phyloP scores from a whole-genome alignment of 2,888 invertebrate species.

The Gerris lacustris region DNA sequence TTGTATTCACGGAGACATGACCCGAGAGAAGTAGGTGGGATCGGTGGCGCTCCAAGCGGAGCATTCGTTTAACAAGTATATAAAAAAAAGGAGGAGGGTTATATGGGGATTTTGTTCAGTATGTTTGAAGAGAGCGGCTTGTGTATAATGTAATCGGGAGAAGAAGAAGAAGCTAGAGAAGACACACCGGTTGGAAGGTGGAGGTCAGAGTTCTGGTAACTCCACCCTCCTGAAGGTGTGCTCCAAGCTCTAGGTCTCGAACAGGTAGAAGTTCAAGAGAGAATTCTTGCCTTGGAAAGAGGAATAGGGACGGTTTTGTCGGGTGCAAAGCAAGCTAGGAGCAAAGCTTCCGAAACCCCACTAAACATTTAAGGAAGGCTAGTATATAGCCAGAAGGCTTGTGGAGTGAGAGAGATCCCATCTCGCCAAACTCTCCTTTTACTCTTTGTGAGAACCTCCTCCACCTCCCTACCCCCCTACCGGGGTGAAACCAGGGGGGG shows the following conservation, averaged over 20 bases:
- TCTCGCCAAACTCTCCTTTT: not conserved
- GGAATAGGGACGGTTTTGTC: not conserved
- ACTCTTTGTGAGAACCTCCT: not conserved
- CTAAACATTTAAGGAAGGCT: not conserved
- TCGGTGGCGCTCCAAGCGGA: not conserved
- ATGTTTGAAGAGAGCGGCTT: no score
- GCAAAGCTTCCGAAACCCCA: not conserved
- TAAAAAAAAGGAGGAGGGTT: not conserved
- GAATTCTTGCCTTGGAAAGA: not conserved
- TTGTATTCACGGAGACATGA: no score
- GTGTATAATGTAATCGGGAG: no score
- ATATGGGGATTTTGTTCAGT: no score
- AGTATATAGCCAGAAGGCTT: not conserved
- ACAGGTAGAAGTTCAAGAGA: not conserved
- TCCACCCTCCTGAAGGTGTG: no score
- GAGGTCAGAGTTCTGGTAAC: no score
- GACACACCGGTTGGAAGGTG: no score
- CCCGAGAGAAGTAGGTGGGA: no score
- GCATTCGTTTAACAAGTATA: not conserved
- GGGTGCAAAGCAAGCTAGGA: not conserved
- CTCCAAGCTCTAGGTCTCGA: not conserved
- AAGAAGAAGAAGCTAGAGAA: no score
- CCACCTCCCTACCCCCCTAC: not conserved
- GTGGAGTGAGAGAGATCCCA: not conserved
- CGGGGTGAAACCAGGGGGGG: not conserved